These are phyloP conservation scores for Glaucopsyche alexis DNA, from an alignment of 2,888 invertebrate genomes.

Conservation along the genomic window DNA sequence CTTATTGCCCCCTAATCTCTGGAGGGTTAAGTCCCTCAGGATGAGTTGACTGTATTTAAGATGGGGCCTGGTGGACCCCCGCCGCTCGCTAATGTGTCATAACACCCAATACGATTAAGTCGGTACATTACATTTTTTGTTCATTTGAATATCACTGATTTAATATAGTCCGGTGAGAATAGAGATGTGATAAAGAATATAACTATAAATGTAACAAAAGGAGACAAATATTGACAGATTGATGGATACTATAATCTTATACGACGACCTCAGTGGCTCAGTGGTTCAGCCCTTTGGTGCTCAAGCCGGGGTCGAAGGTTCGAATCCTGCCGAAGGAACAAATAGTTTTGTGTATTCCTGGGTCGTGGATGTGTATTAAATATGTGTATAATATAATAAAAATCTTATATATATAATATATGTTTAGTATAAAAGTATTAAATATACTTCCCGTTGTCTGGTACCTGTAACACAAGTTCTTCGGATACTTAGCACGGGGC, in stretches of 20 bases:
- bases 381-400: too few species aligned
- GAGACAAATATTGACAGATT: not conserved
- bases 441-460: too few species aligned
- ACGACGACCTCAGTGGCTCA: too few species aligned
- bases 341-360: too few species aligned
- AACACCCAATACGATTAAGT: slow-evolving; percentile 69
- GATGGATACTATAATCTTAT: not conserved
- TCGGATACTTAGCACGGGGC: too few species aligned
- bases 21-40: slow-evolving; percentile 50
- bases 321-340: too few species aligned
- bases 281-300: too few species aligned
- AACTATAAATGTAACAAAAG: not conserved
- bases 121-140: slow-evolving; percentile 35
- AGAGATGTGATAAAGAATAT: not conserved
- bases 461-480: too few species aligned
- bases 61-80: slow-evolving; percentile 54
- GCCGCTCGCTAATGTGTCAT: slow-evolving; percentile 68
- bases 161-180: slow-evolving; percentile 7
- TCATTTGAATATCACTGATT: slow-evolving; percentile 25
- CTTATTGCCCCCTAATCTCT: slow-evolving; percentile 30
- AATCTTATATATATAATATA: too few species aligned
- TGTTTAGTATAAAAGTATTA: too few species aligned
- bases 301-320: too few species aligned
- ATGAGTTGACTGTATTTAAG: slow-evolving; percentile 69
- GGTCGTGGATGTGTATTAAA: too few species aligned